Evolutionary conservation across 2,888 invertebrate species (phyloP).

Genomic region (Dynastes grantii): DNA sequence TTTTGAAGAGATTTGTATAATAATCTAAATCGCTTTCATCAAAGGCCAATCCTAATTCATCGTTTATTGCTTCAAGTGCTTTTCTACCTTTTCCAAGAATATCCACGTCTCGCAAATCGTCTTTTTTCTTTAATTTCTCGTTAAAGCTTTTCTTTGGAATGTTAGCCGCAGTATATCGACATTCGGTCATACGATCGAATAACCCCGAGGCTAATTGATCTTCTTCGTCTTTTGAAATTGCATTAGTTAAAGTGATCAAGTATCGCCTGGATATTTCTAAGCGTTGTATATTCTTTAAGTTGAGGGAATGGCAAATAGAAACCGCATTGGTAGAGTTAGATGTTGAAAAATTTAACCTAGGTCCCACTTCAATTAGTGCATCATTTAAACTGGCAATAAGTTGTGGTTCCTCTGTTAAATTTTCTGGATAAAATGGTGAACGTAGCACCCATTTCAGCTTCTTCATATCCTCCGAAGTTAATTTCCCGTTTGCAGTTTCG

Average conservation of each 20-base stretch:
- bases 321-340: slow-evolving; percentile 97
- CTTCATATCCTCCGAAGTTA: slow-evolving; percentile 76
- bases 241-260: slow-evolving; percentile 73
- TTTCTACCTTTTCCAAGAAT: slow-evolving; percentile 82
- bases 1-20: slow-evolving; percentile 89
- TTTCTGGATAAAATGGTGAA: slow-evolving; percentile 78
- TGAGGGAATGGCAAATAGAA: slow-evolving; percentile 91
- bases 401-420: slow-evolving; percentile 73
- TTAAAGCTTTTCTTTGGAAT: slow-evolving; percentile 79
- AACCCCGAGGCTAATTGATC: slow-evolving; percentile 76
- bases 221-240: slow-evolving; percentile 65
- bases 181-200: slow-evolving; percentile 96
- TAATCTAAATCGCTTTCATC: slow-evolving; percentile 94
- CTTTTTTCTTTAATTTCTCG: slow-evolving; percentile 78
- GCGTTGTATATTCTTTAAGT: slow-evolving; percentile 82
- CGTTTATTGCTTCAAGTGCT: slow-evolving; percentile 84
- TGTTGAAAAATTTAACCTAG: slow-evolving; percentile 95
- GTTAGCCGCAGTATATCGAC: slow-evolving; percentile 81
- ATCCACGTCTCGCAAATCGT: slow-evolving; percentile 88
- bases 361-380: slow-evolving; percentile 89
- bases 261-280: slow-evolving; percentile 90
- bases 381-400: slow-evolving; percentile 70
- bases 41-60: slow-evolving; percentile 85
- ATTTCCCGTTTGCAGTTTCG: slow-evolving; percentile 73
- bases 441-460: slow-evolving; percentile 86